A percentile compares a stretch with the other conserved stretches of the same genome.
These are phyloP conservation scores for Dendrocincla tyrannina DNA, from an alignment of 2,797 vertebrate species.

Conservation along the genomic window DNA sequence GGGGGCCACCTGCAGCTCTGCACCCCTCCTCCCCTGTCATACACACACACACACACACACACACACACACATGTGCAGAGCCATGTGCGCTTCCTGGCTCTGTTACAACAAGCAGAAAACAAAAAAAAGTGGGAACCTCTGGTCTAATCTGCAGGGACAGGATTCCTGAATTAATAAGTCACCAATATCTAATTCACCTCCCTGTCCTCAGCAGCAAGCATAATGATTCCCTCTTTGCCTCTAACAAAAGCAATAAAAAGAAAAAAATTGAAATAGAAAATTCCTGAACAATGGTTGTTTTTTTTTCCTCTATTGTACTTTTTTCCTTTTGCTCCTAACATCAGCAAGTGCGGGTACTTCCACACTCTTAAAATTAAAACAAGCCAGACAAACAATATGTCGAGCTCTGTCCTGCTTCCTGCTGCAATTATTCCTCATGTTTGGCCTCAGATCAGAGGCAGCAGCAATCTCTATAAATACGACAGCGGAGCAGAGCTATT, in stretches of 20 bases:
- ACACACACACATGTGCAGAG: not conserved
- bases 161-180: slow-evolving; percentile 52
- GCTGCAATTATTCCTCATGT: slow-evolving; percentile 33
- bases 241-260: slow-evolving; percentile 27
- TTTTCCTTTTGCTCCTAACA: not conserved
- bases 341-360: not conserved
- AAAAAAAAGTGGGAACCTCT: not conserved
- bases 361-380: slow-evolving; percentile 9
- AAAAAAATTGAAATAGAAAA: not conserved
- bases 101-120: not conserved
- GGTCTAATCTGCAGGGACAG: not conserved
- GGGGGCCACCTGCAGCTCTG: not conserved
- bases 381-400: slow-evolving; percentile 36
- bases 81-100: not conserved
- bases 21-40: not conserved
- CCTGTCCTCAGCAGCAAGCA: not conserved
- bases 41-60: not conserved
- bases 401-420: not conserved
- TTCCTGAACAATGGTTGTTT: not conserved
- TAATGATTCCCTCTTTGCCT: slow-evolving; percentile 10
- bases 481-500: not conserved
- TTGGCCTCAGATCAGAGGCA: slow-evolving; percentile 63
- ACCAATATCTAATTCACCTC: slow-evolving; percentile 24
- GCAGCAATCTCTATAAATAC: slow-evolving; percentile 36
- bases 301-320: not conserved